These are phyloP conservation scores for Zoanthus sociatus DNA, from an alignment of 92 coral and sea anemone genomes.

Conservation along the genomic window DNA sequence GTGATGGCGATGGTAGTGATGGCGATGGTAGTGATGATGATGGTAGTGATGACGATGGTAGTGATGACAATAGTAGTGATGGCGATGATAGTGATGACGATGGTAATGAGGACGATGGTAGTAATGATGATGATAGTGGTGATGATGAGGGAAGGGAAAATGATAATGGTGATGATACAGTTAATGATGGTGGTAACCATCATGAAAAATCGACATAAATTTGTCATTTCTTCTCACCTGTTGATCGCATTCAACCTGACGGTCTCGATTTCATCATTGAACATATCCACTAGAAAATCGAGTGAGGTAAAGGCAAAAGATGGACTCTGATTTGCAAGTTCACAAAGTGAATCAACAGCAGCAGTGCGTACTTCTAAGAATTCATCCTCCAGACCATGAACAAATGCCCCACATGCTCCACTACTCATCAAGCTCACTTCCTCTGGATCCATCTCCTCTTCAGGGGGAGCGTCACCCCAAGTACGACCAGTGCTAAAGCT, in stretches of 20 bases:
- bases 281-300: conserved; percentile 97
- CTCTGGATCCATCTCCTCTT: conserved; percentile 87
- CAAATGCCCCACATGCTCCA: conserved; percentile 99
- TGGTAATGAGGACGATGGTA: too few species aligned
- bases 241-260: conserved; percentile 95
- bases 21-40: too few species aligned
- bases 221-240: conserved; percentile 41
- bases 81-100: too few species aligned
- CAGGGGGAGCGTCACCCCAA: conserved; percentile 65
- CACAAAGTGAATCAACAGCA: conserved; percentile 97
- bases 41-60: too few species aligned
- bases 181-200: too few species aligned
- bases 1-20: too few species aligned
- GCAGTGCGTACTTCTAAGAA: conserved; percentile 97
- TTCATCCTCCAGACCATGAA: conserved; percentile 97
- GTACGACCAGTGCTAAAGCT: conserved; percentile 86
- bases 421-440: conserved; percentile 95
- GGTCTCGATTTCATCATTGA: conserved; percentile 97
- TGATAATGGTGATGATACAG: too few species aligned
- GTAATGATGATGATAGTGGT: too few species aligned
- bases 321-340: conserved; percentile 92
- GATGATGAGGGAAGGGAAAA: too few species aligned
- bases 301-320: conserved; percentile 86
- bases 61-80: too few species aligned
- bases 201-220: not conserved